Base-by-base conservation (phyloP, 2,888 invertebrate genomes). In the Phytoseiulus persimilis region DNA sequence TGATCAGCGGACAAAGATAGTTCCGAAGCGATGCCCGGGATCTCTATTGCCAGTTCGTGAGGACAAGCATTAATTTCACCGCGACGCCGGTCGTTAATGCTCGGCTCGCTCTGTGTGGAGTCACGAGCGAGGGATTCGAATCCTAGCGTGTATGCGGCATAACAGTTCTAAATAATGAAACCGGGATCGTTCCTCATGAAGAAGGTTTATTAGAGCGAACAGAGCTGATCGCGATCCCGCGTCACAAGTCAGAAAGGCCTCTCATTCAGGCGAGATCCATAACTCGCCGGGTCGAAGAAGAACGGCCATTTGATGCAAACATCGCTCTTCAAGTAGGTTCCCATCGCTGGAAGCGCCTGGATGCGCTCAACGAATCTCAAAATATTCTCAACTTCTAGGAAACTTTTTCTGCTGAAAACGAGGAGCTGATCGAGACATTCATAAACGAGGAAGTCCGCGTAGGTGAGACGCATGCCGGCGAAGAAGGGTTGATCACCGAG, bases 281-380 rank as follows among this genome's bases (percentile, higher is more conserved):
- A 92, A 46, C 91, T 91, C 18, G 92, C 93, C 92, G 92, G 92
- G 89, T 91, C 92, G 90, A 92, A 92, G 91, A 92, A 92, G 89
- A 92, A 90, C 3, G 92, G 92, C 87, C 91, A 91, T 87, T 92
- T 92, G 90, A 92, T 91, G 91, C 91, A 92, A 31, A 91, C 90
- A 6, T 91, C 91, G 6, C 92, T 92, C 65, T 91, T 91, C 91
- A 92, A 91, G 91, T 92, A 93, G 83, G 91, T 91, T 83, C 92
- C 90, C 90, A 93, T 92, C 28, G 91, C 90, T 5, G 92, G 92
- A 45, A 92, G 90, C 31, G 91, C 91, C 90, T 91, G 5, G 5
- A 39, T 39, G 39, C 39, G 39, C 39, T 39, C 39, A 6, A 39
- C 39, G 39, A 39, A 39, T 6, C 9, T 9, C 39, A 3, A 6